Evolutionary conservation across 1,140 invertebrate genomes (phyloP).

Genomic region (Euura saliciscinereae): DNA sequence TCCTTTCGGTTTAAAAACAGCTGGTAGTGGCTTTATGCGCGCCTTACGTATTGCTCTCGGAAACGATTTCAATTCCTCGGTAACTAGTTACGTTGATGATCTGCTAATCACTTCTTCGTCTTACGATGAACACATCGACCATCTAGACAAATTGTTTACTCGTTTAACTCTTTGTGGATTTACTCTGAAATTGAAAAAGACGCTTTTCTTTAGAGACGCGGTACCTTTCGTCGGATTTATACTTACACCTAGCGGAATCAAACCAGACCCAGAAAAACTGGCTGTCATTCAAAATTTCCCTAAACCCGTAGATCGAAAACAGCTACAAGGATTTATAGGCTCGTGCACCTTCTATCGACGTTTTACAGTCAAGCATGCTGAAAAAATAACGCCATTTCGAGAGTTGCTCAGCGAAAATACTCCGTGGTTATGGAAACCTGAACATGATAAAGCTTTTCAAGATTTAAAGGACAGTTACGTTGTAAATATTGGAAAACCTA

Average conservation of each 20-base stretch:
- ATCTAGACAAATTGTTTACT: slow-evolving; percentile 19
- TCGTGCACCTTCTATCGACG: slow-evolving; percentile 45
- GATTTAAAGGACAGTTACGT: slow-evolving; percentile 26
- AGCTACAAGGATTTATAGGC: slow-evolving; percentile 35
- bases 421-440: slow-evolving; percentile 17
- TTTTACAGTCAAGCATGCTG: slow-evolving; percentile 16
- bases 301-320: slow-evolving; percentile 22
- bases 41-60: not conserved
- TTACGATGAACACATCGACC: slow-evolving; percentile 25
- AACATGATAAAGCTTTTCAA: slow-evolving; percentile 11
- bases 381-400: slow-evolving; percentile 21
- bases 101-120: slow-evolving; percentile 22
- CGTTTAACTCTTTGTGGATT: slow-evolving; percentile 10
- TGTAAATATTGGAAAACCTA: not conserved
- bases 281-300: slow-evolving; percentile 25
- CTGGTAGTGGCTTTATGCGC: slow-evolving; percentile 41
- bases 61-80: slow-evolving; percentile 8
- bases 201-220: not conserved
- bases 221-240: slow-evolving; percentile 23
- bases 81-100: slow-evolving; percentile 26
- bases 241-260: slow-evolving; percentile 19
- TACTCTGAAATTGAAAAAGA: slow-evolving; percentile 21
- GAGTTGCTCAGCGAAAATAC: slow-evolving; percentile 17
- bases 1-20: slow-evolving; percentile 45
- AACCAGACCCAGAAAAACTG: slow-evolving; percentile 18